Evolutionary conservation across 2,797 vertebrate species (phyloP), one percentile per base, ranked within the genome.

Genomic region (Phalanger gymnotis): DNA sequence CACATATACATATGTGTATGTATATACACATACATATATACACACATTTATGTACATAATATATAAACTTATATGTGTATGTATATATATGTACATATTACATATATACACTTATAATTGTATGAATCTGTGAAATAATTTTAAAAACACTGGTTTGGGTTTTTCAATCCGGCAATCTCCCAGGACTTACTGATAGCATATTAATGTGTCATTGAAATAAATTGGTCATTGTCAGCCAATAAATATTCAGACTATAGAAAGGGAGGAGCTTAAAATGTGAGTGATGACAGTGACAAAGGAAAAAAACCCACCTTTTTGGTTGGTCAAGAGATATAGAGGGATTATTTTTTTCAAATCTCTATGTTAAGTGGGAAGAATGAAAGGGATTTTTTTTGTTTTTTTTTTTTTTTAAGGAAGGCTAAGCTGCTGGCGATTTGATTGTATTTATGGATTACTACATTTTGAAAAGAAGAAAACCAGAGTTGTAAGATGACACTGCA

Each of bases 401-500:
- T 16, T 2, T 66, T 73, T 73, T 40, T 81, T 81, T 87, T 11
- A 87, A 51, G 40, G 98, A 99, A 99, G 99, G 98, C 99, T 99
- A 99, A 99, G 98, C 98, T 97, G 98, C 98, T 98, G 98, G 99
- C 99, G 98, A 98, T 99, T 98, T 98, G 98, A 98, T 98, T 98
- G 98, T 98, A 98, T 99, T 98, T 99, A 99, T 99, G 99, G 99
- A 99, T 99, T 99, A 98, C 99, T 98, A 97, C 95, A 97, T 96
- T 97, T 98, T 98, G 98, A 98, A 98, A 98, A 98, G 98, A 98
- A 98, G 98, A 99, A 98, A 99, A 98, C 98, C 98, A 97, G 97
- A 98, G 99, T 99, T 99, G 98, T 98, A 98, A 98, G 98, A 98
- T 98, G 98, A 98, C 98, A 97, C 99, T 98, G 98, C 98, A 98